Conservation (phyloP, 2,797 vertebrate species). For the Potorous gilbertii region DNA sequence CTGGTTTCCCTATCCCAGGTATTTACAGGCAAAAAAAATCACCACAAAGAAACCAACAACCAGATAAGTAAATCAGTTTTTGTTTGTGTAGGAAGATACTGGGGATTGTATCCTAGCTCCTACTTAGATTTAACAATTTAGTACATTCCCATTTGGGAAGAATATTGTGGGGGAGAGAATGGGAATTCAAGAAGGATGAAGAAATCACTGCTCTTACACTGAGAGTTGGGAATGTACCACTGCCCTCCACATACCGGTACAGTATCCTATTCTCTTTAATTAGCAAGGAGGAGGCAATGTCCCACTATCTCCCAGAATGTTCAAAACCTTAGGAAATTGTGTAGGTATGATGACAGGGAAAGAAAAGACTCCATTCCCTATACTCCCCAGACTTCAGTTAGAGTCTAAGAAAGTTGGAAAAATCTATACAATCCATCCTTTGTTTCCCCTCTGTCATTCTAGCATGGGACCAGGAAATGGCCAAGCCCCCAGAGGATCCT, state of each 20-base stretch:
- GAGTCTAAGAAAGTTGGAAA: neutral
- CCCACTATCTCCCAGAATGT: neutral
- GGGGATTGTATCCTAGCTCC: neutral
- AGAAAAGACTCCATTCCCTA: neutral
- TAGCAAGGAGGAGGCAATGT: neutral
- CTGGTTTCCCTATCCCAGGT: neutral
- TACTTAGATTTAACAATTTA: neutral
- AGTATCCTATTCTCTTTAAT: neutral
- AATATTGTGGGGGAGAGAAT: neutral
- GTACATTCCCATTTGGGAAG: neutral
- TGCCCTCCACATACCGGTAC: neutral
- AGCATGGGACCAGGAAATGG: constrained; percentile 26
- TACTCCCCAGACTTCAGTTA: rapidly evolving
- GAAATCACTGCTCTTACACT: neutral
- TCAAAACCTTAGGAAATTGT: neutral
- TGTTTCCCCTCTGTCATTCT: neutral
- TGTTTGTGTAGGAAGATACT: neutral
- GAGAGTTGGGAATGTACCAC: neutral
- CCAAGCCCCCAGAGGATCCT: neutral
- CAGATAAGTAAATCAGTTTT: neutral
- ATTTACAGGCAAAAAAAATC: neutral
- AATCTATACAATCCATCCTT: neutral
- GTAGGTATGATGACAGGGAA: neutral
- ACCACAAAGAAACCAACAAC: too few species aligned
- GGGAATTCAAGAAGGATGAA: neutral